Base-by-base conservation (phyloP, 1,140 invertebrate genomes). In the Bilobella aurantiaca region DNA sequence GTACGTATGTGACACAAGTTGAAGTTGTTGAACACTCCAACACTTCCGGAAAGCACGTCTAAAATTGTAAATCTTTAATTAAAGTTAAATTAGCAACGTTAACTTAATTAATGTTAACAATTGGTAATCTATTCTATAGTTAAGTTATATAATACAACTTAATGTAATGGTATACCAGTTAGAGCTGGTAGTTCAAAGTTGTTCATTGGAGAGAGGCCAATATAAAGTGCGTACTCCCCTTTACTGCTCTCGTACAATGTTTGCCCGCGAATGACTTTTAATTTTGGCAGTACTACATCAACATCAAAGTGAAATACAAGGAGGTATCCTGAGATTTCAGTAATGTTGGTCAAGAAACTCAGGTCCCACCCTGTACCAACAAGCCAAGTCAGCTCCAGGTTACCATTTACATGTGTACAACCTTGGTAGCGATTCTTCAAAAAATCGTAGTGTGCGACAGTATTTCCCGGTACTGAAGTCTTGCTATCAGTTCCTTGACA, bases 291-390 rank as follows among this genome's bases (percentile, higher is more conserved):
- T 31, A 93, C 85, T 0, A 96, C 87, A 74, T 93, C 88, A 62
- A 96, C 92, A 76, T 93, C 88, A 31, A 91, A 92, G 74, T 98
- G 96, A 28, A 98, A 82, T 37, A 98, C 90, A 77, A n/a, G n/a
- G n/a, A n/a, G n/a, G n/a, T 98, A 98, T n/a, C 95, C 95, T 1
- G 93, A 96, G 30, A 98, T 93, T 75, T 86, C 94, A 42, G 91
- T 83, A 70, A 98, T 98, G 74, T 91, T 84, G 75, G 93, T 85
- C n/a, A 98, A 80, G 76, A 98, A 98, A 69, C 86, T 90, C 32
- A 98, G 83, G 76, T 97, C 91, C 75, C 89, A 78, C 32, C 85
- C 83, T 67, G 87, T 82, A 79, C 92, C 88, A 75, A 91, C 83
- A 3, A 94, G 83, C 91, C 91, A 95, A 37, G 91, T 95, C 64